Evolutionary conservation across 2,797 vertebrate genomes (phyloP).

Genomic region (Pangasius djambal): DNA sequence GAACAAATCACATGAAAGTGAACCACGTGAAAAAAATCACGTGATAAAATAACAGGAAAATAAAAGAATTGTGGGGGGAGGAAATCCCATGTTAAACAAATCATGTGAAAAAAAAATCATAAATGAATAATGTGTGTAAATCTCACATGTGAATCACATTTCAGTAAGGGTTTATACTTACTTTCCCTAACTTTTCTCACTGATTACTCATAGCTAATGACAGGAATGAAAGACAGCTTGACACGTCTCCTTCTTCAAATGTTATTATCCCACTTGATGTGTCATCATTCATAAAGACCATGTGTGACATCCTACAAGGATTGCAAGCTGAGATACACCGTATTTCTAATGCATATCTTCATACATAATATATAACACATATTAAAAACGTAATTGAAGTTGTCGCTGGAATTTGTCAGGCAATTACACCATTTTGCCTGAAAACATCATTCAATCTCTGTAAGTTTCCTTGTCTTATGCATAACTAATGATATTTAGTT

Average conservation of each 20-base stretch:
- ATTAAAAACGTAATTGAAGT: background rate
- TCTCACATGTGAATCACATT: background rate
- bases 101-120: background rate
- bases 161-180: background rate
- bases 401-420: slow-evolving; percentile 1
- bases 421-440: background rate
- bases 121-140: background rate
- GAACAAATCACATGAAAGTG: background rate
- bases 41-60: background rate
- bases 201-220: background rate
- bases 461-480: background rate
- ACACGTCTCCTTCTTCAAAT: background rate
- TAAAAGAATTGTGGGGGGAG: background rate
- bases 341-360: background rate
- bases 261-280: background rate
- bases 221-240: background rate
- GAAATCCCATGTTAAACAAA: background rate
- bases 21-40: background rate
- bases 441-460: background rate
- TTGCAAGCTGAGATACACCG: background rate
- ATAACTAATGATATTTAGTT: background rate
- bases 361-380: slow-evolving; percentile 2
- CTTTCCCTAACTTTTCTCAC: background rate
- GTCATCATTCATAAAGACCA: slow-evolving; percentile 1
- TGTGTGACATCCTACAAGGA: background rate